Base-by-base conservation (phyloP, 2,113 vertebrate genomes). In the Myanophis thanlyinensis region DNA sequence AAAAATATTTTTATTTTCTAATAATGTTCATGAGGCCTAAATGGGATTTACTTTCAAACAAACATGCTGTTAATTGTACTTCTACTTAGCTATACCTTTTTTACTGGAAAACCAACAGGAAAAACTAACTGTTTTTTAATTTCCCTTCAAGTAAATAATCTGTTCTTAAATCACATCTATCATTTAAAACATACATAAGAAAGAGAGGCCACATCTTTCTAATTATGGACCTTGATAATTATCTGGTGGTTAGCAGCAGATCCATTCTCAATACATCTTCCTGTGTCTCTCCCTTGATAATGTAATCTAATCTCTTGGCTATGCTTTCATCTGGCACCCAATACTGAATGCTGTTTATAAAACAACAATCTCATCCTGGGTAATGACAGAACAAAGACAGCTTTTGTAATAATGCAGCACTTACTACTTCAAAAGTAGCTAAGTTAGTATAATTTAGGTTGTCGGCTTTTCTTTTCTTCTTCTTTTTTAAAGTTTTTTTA, bases 291-390 rank as follows among this genome's bases (percentile, higher is more conserved):
- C 94, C 92, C 95, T 96, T 93, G 94, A 95, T 95, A 97, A 94
- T 96, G 95, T 94, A 97, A 97, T 97, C 95, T 97, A 97, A 97
- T 97, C 97, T 96, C 95, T 92, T 95, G 95, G 95, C 96, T 97
- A 89, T 93, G 96, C 97, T 97, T 96, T 96, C 95, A 97, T 96
- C 96, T 97, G 96, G 97, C 96, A 97, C 95, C 94, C 95, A 95
- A 7, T 93, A 94, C 91, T 96, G 93, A 85, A 96, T 20, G 0
- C 40, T 97, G 95, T 95, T 96, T 96, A 96, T 96, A 96, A 96
- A 97, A 97, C 95, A 97, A 97, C 96, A 96, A 97, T 95, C 96
- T 96, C 92, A 94, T 92, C 94, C 93, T 95, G 87, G 95, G 95
- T 95, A 95, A 97, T 95, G 96, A 96, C 89, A 96, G 97, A 97